phyloP scores from a whole-genome alignment of 2,888 invertebrate species.

The Ormyrus thymus region DNA sequence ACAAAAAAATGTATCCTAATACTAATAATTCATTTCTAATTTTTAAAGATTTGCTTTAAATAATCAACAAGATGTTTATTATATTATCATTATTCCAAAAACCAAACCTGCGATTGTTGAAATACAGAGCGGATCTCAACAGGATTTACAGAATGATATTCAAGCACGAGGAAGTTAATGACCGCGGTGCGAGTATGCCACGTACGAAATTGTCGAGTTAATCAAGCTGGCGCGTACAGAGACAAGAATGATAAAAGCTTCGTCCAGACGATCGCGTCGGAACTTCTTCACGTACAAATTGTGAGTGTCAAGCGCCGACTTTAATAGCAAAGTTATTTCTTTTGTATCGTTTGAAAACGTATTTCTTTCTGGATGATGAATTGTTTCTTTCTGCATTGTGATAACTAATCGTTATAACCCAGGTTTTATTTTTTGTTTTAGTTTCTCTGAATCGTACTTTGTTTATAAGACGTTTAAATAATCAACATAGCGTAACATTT shows the following conservation, averaged over 20 bases:
- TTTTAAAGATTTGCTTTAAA: too few species aligned
- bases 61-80: too few species aligned
- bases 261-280: not conserved
- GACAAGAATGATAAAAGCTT: constrained; percentile 37
- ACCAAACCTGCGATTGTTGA: too few species aligned
- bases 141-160: constrained; percentile 35
- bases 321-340: not conserved
- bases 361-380: too few species aligned
- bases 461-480: too few species aligned
- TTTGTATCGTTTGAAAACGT: too few species aligned
- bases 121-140: not conserved
- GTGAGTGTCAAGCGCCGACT: constrained; percentile 3
- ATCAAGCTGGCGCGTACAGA: constrained; percentile 34
- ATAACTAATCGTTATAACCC: too few species aligned
- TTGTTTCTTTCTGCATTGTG: too few species aligned
- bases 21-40: not conserved
- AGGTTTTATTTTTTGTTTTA: too few species aligned
- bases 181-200: constrained; percentile 8
- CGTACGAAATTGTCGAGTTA: constrained; percentile 48
- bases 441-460: too few species aligned
- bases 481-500: too few species aligned
- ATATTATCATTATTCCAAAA: too few species aligned
- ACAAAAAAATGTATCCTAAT: not conserved
- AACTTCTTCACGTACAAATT: not conserved
- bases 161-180: constrained; percentile 23